Evolutionary conservation across 2,113 vertebrate species (phyloP).

Genomic region (Miniopterus natalensis): DNA sequence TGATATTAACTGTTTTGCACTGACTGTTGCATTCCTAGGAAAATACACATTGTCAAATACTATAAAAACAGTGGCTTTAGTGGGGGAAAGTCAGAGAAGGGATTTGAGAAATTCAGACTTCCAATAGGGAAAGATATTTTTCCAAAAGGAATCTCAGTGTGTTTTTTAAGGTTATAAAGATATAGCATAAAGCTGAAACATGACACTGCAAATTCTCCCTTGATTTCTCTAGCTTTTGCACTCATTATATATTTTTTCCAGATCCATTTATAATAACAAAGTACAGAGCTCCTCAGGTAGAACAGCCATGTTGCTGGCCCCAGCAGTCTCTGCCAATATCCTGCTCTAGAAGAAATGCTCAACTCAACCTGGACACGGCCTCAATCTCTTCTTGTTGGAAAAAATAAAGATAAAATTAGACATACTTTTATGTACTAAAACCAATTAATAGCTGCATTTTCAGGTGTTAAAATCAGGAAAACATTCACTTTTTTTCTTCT

Average conservation of each 20-base stretch:
- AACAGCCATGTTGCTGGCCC: not conserved
- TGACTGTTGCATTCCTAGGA: not conserved
- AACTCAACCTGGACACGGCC: not conserved
- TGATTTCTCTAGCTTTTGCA: not conserved
- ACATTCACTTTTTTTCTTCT: not conserved
- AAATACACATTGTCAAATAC: not conserved
- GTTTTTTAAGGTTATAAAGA: not conserved
- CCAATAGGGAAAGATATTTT: not conserved
- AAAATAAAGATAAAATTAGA: not conserved
- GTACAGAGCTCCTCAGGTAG: not conserved
- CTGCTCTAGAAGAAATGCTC: not conserved
- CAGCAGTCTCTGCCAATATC: not conserved
- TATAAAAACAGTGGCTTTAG: slow-evolving; percentile 9
- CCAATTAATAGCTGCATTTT: not conserved
- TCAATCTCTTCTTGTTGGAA: not conserved
- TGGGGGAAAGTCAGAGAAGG: not conserved
- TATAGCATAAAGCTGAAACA: not conserved
- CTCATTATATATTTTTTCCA: not conserved
- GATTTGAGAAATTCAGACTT: slow-evolving; percentile 1
- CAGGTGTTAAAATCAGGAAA: slow-evolving; percentile 45
- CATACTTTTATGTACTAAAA: not conserved
- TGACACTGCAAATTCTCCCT: not conserved
- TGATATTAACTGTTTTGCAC: not conserved
- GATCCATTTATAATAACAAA: not conserved
- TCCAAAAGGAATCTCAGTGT: not conserved